Evolutionary conservation across 2,113 vertebrate species (phyloP).

Genomic region (Andinoacara biseriatus): DNA sequence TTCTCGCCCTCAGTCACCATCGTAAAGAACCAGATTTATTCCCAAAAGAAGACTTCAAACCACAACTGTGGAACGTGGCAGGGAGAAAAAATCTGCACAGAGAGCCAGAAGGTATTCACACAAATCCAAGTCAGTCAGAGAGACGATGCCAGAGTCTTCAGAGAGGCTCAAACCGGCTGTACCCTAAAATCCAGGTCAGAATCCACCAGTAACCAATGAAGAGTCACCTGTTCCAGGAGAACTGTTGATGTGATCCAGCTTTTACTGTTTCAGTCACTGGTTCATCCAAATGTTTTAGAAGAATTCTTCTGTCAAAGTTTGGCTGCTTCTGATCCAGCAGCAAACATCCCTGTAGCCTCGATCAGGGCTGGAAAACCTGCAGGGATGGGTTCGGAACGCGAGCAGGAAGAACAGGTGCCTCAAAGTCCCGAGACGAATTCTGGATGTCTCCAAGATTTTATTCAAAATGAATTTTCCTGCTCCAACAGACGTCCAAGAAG

Average conservation of each 20-base stretch:
- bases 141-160: not conserved
- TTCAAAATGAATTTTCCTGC: not conserved
- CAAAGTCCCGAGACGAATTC: not conserved
- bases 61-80: not conserved
- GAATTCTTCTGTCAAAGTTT: not conserved
- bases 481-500: too few relatives aligned
- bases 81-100: too few relatives aligned
- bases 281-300: not conserved
- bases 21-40: not conserved
- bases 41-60: not conserved
- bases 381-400: not conserved
- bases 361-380: not conserved
- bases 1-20: constrained; percentile 42
- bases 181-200: not conserved
- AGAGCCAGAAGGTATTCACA: too few relatives aligned
- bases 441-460: not conserved
- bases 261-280: not conserved
- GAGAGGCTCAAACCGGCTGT: not conserved
- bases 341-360: not conserved
- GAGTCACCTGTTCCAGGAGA: not conserved
- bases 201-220: not conserved
- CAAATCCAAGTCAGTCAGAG: too few relatives aligned
- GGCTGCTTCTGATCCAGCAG: not conserved
- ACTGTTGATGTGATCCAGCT: not conserved
- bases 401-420: not conserved